These are phyloP conservation scores for Lysandra bellargus DNA, from an alignment of 2,888 invertebrate species.

Conservation along the genomic window DNA sequence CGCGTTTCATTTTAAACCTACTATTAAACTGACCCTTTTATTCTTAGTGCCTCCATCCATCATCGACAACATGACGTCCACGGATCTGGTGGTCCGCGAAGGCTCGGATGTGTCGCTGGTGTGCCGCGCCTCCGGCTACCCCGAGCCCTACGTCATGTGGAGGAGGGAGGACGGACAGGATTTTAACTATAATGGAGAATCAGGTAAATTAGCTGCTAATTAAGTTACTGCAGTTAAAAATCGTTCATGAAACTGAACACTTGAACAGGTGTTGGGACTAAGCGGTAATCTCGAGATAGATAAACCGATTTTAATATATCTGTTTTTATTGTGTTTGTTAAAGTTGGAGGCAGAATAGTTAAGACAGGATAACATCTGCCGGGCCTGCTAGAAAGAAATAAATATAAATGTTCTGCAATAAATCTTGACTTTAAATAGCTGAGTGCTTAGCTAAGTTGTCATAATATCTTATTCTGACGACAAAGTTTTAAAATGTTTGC, in stretches of 20 bases:
- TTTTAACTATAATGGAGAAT: conserved; percentile 92
- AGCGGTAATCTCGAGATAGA: too few relatives aligned
- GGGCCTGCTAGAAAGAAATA: too few relatives aligned
- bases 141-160: conserved; percentile 96
- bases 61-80: conserved; percentile 93
- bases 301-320: too few relatives aligned
- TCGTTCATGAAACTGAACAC: too few relatives aligned
- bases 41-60: conserved; percentile 90
- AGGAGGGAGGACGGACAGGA: conserved; percentile 92
- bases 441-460: not conserved
- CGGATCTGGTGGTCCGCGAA: conserved; percentile 94
- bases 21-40: too few relatives aligned
- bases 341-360: too few relatives aligned
- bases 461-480: not conserved
- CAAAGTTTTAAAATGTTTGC: not conserved
- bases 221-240: not conserved
- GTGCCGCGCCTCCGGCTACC: conserved; percentile 93
- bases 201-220: conserved; percentile 76
- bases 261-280: too few relatives aligned
- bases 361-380: too few relatives aligned
- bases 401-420: not conserved
- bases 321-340: too few relatives aligned
- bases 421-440: not conserved
- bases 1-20: too few relatives aligned
- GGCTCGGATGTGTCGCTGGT: conserved; percentile 92